phyloP scores from a whole-genome alignment of 92 coral and sea anemone genomes.

The Epizoanthus rinbou region DNA sequence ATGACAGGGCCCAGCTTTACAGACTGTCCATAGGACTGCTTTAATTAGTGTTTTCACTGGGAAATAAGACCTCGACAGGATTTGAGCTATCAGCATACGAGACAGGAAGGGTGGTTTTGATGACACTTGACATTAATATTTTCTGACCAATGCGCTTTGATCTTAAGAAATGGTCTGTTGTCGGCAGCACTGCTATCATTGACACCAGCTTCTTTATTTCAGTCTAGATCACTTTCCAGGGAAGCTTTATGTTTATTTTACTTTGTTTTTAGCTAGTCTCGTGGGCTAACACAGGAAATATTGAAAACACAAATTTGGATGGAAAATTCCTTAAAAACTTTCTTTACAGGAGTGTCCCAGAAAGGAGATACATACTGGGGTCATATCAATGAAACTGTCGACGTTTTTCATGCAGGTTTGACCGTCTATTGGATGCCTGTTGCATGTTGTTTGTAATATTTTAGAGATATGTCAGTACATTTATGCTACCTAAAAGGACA shows the following conservation, averaged over 20 bases:
- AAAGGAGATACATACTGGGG: conserved; percentile 26
- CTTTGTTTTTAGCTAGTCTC: background rate
- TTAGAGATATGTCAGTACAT: background rate
- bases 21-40: background rate
- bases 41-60: conserved; percentile 7
- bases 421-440: background rate
- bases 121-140: conserved; percentile 8
- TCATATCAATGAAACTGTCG: conserved; percentile 15
- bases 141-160: conserved; percentile 20
- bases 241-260: background rate
- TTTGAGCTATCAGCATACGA: background rate
- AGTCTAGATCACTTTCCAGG: background rate
- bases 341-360: conserved; percentile 17
- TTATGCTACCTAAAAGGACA: background rate
- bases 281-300: background rate
- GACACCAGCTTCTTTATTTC: background rate
- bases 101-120: background rate
- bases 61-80: background rate
- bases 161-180: conserved; percentile 1
- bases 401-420: background rate
- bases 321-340: conserved; percentile 5
- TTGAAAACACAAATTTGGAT: conserved; percentile 17
- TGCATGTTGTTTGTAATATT: background rate
- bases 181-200: background rate
- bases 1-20: background rate